Base-by-base conservation (phyloP, 2,797 vertebrate species). In the Spondyliosoma cantharus region DNA sequence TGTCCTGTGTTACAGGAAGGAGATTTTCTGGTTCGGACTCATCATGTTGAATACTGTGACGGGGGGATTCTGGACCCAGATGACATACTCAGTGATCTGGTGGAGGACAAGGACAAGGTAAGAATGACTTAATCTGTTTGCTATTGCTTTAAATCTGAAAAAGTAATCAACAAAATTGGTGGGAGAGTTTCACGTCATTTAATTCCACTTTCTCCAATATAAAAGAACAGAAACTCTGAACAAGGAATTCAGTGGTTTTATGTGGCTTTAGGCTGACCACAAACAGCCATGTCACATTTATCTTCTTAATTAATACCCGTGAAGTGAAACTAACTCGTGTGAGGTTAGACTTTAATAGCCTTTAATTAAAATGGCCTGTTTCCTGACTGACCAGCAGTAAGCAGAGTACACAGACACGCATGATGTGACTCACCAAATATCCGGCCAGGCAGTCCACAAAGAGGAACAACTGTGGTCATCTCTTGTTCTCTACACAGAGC, bases 71-170 rank as follows among this genome's bases (percentile, higher is more conserved):
- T 99, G 90, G 97, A 99, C 92, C 98, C 97, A 8, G 98, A 99
- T 90, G 98, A 99, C 73, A 89, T 96, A 49, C 94, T 99, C 83
- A 96, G 96, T 71, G 98, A 99, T 95, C 96, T 99, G 77, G 97
- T 97, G n/a, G 98, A 99, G 93, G 97, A 99, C 94, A 97, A 96
- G 89, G 98, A 99, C 93, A 99, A 98, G 97, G 97, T 99, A 96
- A 92, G 88, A 81, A 37, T 53, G 2, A 52, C 5, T 64, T 3
- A 43, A 29, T 59, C 8, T 24, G 5, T 54, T 29, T 48, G 13
- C 20, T 76, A 32, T 13, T 57, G 50, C 19, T 63, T 60, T 20
- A 19, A 19, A 49, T 77, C 2, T 61, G n/a, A 65, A 12, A 13
- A 43, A 63, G 52, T 3, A 8, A 22, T 53, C 15, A 3, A 52